Percentiles rank a stretch among this genome's conserved stretches.
phyloP scores from a whole-genome alignment of 64 coral and sea anemone species.

The Montipora foliosa region DNA sequence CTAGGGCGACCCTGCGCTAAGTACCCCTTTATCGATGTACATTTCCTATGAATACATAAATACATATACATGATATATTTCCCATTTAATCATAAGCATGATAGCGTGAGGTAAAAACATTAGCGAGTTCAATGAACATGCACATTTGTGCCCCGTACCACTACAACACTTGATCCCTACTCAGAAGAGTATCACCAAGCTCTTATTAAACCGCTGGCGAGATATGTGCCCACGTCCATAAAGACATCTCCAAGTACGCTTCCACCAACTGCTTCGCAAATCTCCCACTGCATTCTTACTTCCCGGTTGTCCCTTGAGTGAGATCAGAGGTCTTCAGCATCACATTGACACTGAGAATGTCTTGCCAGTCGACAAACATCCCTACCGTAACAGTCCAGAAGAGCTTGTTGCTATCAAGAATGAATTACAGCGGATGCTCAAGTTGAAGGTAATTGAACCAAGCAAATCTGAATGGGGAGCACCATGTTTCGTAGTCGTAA shows the following conservation, averaged over 20 bases:
- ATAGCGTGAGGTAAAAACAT: too few relatives aligned
- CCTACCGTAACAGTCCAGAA: constrained; percentile 51
- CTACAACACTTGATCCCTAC: not conserved
- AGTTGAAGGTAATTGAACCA: constrained; percentile 58
- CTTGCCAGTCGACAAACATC: too few relatives aligned
- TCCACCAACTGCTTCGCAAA: constrained; percentile 30
- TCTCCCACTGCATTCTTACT: too few relatives aligned
- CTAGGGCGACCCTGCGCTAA: too few relatives aligned
- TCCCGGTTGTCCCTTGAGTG: not conserved
- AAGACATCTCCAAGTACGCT: constrained; percentile 35
- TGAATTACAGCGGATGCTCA: constrained; percentile 65
- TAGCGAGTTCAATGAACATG: constrained; percentile 4
- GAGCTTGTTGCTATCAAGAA: constrained; percentile 37
- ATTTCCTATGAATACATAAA: too few relatives aligned
- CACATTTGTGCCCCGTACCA: not conserved
- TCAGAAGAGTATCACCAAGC: not conserved
- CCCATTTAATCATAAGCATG: too few relatives aligned
- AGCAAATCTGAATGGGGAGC: constrained; percentile 72
- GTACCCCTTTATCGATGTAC: too few relatives aligned
- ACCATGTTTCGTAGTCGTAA: constrained; percentile 53
- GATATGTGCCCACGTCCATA: constrained; percentile 54
- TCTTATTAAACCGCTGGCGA: not conserved
- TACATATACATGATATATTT: too few relatives aligned
- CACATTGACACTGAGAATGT: constrained; percentile 56
- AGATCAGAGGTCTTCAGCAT: constrained; percentile 21